Conservation (phyloP, 2,113 vertebrate genomes). For the Percina caprodes region DNA sequence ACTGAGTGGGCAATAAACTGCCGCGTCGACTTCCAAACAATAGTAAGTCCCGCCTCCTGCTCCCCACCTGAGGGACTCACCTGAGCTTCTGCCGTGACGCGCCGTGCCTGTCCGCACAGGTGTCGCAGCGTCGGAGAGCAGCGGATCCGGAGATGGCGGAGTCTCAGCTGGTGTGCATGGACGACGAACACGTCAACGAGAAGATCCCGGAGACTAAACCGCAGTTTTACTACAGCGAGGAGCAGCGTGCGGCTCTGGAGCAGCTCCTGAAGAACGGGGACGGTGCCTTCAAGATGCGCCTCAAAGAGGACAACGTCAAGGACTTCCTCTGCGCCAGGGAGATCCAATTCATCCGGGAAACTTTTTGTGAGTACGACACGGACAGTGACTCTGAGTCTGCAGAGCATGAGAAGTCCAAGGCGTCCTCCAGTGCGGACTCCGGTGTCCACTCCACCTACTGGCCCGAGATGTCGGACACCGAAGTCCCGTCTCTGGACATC, state of each 20-base stretch:
- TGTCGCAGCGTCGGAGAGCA: constrained; percentile 17
- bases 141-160: constrained; percentile 86
- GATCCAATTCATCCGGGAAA: constrained; percentile 81
- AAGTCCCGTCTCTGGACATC: constrained; percentile 91
- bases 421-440: constrained; percentile 73
- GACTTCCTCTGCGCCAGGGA: constrained; percentile 91
- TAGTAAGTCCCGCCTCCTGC: constrained; percentile 50
- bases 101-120: constrained; percentile 60
- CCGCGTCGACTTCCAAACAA: not conserved
- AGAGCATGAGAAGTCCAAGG: constrained; percentile 67
- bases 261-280: constrained; percentile 87
- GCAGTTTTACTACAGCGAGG: constrained; percentile 96
- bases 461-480: constrained; percentile 94
- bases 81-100: constrained; percentile 44
- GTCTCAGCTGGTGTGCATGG: constrained; percentile 92
- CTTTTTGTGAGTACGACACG: constrained; percentile 83
- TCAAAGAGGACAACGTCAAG: constrained; percentile 84
- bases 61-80: constrained; percentile 32
- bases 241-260: constrained; percentile 91
- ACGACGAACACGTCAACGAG: constrained; percentile 91
- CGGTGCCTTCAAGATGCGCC: constrained; percentile 86
- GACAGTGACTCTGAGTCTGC: constrained; percentile 74
- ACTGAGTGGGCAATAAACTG: accelerated
- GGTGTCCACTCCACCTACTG: constrained; percentile 90
- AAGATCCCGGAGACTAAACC: constrained; percentile 87